Evolutionary conservation across 2,113 vertebrate species (phyloP).

Genomic region (Numenius arquata): DNA sequence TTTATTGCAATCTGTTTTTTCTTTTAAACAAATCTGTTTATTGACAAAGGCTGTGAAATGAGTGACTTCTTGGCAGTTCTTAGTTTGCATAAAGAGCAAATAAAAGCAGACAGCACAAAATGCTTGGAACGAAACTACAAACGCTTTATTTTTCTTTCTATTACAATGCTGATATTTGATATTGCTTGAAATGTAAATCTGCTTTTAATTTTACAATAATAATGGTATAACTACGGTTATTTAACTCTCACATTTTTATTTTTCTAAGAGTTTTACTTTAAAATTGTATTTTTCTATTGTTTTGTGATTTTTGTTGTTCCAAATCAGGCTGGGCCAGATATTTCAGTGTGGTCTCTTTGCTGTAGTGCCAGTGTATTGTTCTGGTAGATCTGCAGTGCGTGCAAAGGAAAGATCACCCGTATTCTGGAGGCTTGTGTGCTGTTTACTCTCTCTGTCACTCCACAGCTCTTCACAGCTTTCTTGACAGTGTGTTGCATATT

Average conservation of each 20-base stretch:
- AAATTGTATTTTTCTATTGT: not conserved
- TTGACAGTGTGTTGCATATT: not conserved
- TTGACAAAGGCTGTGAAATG: constrained; percentile 27
- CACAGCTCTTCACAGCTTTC: not conserved
- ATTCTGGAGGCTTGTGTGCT: not conserved
- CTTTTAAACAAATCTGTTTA: constrained; percentile 40
- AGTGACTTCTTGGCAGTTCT: constrained; percentile 49
- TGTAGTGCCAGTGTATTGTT: not conserved
- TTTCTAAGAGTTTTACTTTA: constrained; percentile 52
- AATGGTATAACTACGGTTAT: constrained; percentile 33
- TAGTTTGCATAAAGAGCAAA: constrained; percentile 29
- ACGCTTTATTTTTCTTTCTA: constrained; percentile 69
- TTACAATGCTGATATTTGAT: constrained; percentile 65
- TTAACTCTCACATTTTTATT: constrained; percentile 54
- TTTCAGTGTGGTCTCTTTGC: constrained; percentile 1
- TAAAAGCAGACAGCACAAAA: constrained; percentile 63
- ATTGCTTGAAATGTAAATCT: constrained; percentile 66
- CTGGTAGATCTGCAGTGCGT: not conserved
- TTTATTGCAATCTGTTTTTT: constrained; percentile 29
- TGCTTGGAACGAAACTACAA: constrained; percentile 69
- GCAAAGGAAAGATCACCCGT: not conserved
- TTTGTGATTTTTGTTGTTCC: not conserved
- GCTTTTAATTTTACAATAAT: constrained; percentile 68
- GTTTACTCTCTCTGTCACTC: not conserved
- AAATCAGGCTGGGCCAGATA: not conserved